Conservation (phyloP, 2,888 invertebrate genomes). For the Esperia sulphurella region DNA sequence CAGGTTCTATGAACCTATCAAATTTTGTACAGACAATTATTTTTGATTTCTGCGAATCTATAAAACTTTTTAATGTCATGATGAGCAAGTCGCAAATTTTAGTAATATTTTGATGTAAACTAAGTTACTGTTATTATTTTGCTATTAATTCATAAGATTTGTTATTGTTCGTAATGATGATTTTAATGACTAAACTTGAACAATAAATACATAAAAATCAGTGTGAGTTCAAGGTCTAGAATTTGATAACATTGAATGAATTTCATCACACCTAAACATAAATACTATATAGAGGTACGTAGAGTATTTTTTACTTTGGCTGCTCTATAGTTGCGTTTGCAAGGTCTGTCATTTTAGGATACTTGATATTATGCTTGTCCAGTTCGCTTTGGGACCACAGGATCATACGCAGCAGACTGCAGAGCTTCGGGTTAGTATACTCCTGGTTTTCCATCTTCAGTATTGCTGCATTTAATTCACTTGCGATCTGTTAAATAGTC, state of each 20-base stretch:
- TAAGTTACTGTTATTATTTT: too few species aligned
- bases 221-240: background rate
- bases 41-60: too few species aligned
- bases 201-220: background rate
- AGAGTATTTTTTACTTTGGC: constrained; percentile 72
- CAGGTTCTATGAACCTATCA: too few species aligned
- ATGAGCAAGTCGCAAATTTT: too few species aligned
- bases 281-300: constrained; percentile 1
- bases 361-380: constrained; percentile 96
- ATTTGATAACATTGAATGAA: constrained; percentile 3
- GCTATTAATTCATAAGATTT: too few species aligned
- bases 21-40: too few species aligned
- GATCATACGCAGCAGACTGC: constrained; percentile 93
- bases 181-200: background rate
- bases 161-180: too few species aligned
- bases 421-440: constrained; percentile 93
- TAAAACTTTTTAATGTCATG: too few species aligned
- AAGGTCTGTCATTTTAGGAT: constrained; percentile 96
- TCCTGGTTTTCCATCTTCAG: constrained; percentile 95
- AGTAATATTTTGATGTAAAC: too few species aligned
- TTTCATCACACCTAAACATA: constrained; percentile 4
- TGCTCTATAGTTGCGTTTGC: constrained; percentile 90
- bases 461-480: constrained; percentile 98
- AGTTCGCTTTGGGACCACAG: constrained; percentile 97
- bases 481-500: constrained; percentile 86